Base-by-base conservation (phyloP, 2,888 invertebrate genomes). In the Drosophila birchii region DNA sequence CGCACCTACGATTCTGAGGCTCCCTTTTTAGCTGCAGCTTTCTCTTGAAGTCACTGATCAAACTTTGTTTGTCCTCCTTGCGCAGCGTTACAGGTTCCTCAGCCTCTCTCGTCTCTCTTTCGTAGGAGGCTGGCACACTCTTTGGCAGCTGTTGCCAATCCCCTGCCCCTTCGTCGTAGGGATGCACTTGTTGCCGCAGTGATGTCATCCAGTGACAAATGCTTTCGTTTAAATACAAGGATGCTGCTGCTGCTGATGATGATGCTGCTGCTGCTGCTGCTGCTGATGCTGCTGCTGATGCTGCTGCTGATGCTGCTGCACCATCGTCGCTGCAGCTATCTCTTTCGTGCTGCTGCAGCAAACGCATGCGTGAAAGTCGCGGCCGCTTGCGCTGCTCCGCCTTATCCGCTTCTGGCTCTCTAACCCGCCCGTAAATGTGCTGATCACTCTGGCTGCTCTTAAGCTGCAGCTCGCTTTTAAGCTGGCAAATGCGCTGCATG, bases 201-300 rank as follows among this genome's bases (percentile, higher is more conserved):
- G 86, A 84, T 62, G 86, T 85, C 91, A 93, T 87, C 92, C 92
- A 92, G 47, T 90, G 88, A 61, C 92, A 90, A 64, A 92, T 88
- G 80, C 90, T 90, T 53, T 85, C 90, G 69, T 86, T 88, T 29
- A 91, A 76, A 67, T 83, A 91, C 12, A 91, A 67, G 57, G 79
- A 58, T 26, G 63, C 16, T 36, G 32, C 39, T n/a, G 34, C 54
- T 26, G 51, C 2, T 26, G 26, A 2, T 26, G 79, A 58, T 26
- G 63, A 14, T 36, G 32, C 39, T 18, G 34, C 56, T 26, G 79
- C 56, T 26, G 63, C 16, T 36, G 32, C 39, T 18, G 34, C 56
- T 26, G 51, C 26, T 8, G 79, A 54, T 26, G 63, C 14, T 36
- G 32, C 39, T n/a, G 34, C 55, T 26, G 79, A 56, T 26, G 63